Conservation (phyloP, 1,140 invertebrate species). For the Pogonus chalceus region DNA sequence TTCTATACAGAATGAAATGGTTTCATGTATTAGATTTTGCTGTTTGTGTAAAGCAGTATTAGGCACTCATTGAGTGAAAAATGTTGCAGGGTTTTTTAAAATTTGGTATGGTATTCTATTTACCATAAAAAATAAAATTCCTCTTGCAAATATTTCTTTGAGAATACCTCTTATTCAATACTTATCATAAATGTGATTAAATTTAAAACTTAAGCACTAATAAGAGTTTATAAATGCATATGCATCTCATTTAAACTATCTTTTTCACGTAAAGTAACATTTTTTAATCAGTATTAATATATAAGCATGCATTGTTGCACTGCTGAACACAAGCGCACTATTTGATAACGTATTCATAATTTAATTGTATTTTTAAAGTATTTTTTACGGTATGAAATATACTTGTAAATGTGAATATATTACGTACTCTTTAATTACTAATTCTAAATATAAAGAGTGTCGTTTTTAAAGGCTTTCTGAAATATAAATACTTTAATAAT, state of each 20-base stretch:
- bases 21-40: not conserved
- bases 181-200: slow-evolving; percentile 4
- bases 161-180: slow-evolving; percentile 1
- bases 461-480: slow-evolving; percentile 2
- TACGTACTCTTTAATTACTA: not conserved
- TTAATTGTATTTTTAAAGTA: slow-evolving; percentile 1
- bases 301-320: slow-evolving; percentile 4
- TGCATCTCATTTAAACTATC: not conserved
- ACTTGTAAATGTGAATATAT: slow-evolving; percentile 1
- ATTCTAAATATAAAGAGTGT: not conserved
- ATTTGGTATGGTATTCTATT: too few species aligned
- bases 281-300: slow-evolving; percentile 4
- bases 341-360: slow-evolving; percentile 3
- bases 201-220: not conserved
- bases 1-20: too few species aligned
- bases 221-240: not conserved
- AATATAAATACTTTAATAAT: slow-evolving; percentile 3
- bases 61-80: too few species aligned
- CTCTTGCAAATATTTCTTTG: not conserved
- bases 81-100: too few species aligned
- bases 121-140: too few species aligned
- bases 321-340: slow-evolving; percentile 1
- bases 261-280: slow-evolving; percentile 4
- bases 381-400: slow-evolving; percentile 5
- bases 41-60: not conserved